Conservation (phyloP, 2,113 vertebrate species). For the Neolamprologus sp. region DNA sequence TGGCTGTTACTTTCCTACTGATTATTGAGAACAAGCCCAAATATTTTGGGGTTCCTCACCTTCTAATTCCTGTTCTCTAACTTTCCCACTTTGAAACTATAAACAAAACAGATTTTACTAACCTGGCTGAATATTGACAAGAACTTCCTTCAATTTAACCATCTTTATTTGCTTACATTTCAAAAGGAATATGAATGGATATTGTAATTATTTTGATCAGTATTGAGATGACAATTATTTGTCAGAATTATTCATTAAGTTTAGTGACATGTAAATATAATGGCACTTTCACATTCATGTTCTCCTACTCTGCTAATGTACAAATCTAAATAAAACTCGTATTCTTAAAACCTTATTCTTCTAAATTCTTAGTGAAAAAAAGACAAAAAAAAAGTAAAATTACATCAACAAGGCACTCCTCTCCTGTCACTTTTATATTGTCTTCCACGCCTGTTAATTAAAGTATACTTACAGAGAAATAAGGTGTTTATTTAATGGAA, state of each 20-base stretch:
- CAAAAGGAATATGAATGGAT: not conserved
- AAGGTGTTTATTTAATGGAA: not conserved
- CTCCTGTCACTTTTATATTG: not conserved
- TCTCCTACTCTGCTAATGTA: not conserved
- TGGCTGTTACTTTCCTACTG: not conserved
- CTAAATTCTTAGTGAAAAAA: not conserved
- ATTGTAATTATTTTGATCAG: not conserved
- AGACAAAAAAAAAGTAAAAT: rapidly evolving
- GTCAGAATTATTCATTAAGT: not conserved
- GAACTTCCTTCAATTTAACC: not conserved
- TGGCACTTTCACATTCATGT: not conserved
- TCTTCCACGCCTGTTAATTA: not conserved
- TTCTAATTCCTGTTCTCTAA: not conserved
- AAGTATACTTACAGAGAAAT: not conserved
- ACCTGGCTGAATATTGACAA: not conserved
- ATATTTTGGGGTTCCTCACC: not conserved
- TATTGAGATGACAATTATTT: not conserved
- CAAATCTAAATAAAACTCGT: not conserved
- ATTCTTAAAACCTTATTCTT: not conserved
- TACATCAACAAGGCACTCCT: not conserved
- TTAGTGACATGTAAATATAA: not conserved
- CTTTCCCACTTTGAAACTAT: not conserved
- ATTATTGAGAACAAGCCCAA: not conserved
- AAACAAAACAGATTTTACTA: not conserved
- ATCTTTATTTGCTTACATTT: not conserved